A percentile compares a stretch with the other conserved stretches of the same genome.
These are phyloP conservation scores for Saccopteryx leptura DNA, from an alignment of 2,113 vertebrate genomes.

Conservation along the genomic window DNA sequence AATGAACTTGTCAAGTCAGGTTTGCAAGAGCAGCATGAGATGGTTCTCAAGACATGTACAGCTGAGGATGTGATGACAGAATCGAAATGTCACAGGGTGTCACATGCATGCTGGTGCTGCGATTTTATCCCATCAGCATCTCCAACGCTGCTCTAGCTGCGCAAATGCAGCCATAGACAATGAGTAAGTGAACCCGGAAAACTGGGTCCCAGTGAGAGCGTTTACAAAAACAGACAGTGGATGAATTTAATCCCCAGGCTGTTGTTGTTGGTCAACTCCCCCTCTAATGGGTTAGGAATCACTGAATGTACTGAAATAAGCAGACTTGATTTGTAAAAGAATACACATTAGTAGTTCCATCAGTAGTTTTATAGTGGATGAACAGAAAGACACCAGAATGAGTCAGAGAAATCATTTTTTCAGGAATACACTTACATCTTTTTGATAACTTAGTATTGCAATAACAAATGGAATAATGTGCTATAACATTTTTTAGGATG, in stretches of 20 bases:
- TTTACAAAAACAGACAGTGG: neutral
- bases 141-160: neutral
- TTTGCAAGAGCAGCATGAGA: neutral
- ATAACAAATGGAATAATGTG: neutral
- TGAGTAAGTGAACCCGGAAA: neutral
- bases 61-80: neutral
- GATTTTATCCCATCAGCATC: too few relatives aligned
- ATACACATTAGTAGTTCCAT: neutral
- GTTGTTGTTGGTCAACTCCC: fast-evolving
- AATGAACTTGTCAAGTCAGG: neutral
- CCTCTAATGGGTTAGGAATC: neutral
- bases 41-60: neutral
- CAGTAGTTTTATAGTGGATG: neutral
- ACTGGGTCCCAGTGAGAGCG: neutral
- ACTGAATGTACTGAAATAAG: neutral
- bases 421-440: neutral
- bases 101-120: neutral
- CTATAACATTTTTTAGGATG: neutral
- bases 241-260: neutral
- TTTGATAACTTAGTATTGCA: neutral
- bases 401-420: neutral
- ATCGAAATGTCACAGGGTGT: neutral
- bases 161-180: neutral
- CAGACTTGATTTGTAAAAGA: neutral
- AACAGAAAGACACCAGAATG: neutral